A percentile compares a stretch with the other conserved stretches of the same genome.
phyloP scores from a whole-genome alignment of 2,888 invertebrate genomes.

The Cosmopolites sordidus region DNA sequence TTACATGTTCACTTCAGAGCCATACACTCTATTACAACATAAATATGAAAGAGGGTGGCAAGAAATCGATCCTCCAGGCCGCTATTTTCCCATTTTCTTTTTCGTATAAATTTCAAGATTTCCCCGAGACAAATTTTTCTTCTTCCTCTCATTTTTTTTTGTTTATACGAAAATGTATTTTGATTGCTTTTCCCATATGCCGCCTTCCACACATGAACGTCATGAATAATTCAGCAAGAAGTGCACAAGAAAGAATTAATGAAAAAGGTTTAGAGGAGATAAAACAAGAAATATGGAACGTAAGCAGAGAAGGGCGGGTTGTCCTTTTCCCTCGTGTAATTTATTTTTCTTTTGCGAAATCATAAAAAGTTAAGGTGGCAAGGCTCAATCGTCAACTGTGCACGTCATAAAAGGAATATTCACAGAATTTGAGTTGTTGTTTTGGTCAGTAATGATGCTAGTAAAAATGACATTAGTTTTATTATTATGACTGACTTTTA shows the following conservation, averaged over 20 bases:
- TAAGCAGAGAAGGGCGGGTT: not conserved
- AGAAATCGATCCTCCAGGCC: not conserved
- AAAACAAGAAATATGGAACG: constrained; percentile 2
- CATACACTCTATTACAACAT: no score
- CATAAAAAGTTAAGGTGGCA: not conserved
- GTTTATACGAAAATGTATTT: constrained; percentile 23
- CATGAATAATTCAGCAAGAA: constrained; percentile 24
- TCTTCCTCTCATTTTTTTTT: constrained; percentile 7
- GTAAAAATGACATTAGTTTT: no score
- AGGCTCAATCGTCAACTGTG: no score
- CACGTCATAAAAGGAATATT: no score
- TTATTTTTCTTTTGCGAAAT: not conserved
- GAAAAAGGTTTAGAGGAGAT: constrained; percentile 8
- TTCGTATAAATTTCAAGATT: constrained; percentile 1
- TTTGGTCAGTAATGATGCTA: no score
- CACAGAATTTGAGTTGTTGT: no score
- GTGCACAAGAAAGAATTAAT: constrained; percentile 14
- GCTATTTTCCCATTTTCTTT: constrained; percentile 1
- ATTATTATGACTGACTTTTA: no score
- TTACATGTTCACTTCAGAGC: no score
- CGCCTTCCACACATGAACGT: constrained; percentile 6
- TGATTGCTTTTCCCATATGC: constrained; percentile 24
- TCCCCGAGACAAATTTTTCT: constrained; percentile 1
- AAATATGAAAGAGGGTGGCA: not conserved
- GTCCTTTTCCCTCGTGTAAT: not conserved